phyloP scores from a whole-genome alignment of 1,140 invertebrate species.

The Ceratosolen fusciceps region DNA sequence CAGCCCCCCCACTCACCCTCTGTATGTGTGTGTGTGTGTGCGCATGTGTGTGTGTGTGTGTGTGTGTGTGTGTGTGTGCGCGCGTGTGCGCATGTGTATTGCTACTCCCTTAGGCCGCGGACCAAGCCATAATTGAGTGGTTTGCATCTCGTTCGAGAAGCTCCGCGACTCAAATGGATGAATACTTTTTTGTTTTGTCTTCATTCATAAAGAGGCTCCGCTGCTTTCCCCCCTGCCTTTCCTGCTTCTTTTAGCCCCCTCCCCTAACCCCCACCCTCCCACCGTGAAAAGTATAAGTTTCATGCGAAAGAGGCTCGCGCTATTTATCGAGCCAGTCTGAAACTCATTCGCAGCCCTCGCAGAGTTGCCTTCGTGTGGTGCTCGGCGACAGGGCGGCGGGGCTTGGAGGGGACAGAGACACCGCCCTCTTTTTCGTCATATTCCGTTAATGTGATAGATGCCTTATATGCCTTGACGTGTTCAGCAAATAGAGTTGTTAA shows the following conservation, averaged over 20 bases:
- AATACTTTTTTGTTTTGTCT: constrained; percentile 19
- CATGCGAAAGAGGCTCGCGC: neutral
- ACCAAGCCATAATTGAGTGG: constrained; percentile 67
- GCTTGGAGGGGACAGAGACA: neutral
- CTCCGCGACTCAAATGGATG: neutral
- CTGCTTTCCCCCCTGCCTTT: neutral
- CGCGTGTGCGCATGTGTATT: too few relatives aligned
- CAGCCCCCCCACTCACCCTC: too few relatives aligned
- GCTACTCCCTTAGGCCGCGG: constrained; percentile 53
- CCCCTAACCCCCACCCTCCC: too few relatives aligned
- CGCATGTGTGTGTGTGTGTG: too few relatives aligned
- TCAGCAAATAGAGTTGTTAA: too few relatives aligned
- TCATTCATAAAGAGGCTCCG: constrained; percentile 21
- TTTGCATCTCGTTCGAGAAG: constrained; percentile 61
- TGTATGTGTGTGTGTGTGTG: too few relatives aligned
- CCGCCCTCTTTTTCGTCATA: neutral
- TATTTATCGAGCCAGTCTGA: neutral
- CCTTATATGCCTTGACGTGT: neutral
- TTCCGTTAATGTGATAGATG: neutral
- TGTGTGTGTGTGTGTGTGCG: too few relatives aligned
- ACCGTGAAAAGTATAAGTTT: constrained; percentile 17
- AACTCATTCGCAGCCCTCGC: neutral
- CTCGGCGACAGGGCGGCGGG: too few relatives aligned
- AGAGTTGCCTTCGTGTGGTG: too few relatives aligned
- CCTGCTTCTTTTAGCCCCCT: neutral